These are phyloP conservation scores for Neodontobutis hainanensis DNA, from an alignment of 2,113 vertebrate species.

Conservation along the genomic window DNA sequence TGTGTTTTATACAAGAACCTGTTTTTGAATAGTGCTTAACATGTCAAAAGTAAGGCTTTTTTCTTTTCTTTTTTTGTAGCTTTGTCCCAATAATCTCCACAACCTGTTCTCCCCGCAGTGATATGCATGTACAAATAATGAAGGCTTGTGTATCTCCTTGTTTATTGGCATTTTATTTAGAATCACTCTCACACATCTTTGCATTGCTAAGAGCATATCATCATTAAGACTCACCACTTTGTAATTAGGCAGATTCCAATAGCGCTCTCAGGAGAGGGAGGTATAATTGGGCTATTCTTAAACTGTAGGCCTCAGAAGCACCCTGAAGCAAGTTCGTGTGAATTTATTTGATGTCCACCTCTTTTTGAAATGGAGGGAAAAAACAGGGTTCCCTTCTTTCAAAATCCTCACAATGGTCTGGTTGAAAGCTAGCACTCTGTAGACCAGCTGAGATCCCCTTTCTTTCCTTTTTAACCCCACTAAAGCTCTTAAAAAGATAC, in stretches of 20 bases:
- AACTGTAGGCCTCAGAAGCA: slow-evolving; percentile 67
- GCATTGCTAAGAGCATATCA: slow-evolving; percentile 50
- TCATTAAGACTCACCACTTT: slow-evolving; percentile 65
- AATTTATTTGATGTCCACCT: slow-evolving; percentile 79
- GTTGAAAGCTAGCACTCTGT: slow-evolving; percentile 73
- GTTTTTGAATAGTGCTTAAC: too few relatives aligned
- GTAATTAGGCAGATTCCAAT: slow-evolving; percentile 67
- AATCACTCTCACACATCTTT: slow-evolving; percentile 41
- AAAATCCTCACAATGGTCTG: slow-evolving; percentile 66
- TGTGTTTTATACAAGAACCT: too few relatives aligned
- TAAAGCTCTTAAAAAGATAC: slow-evolving; percentile 77
- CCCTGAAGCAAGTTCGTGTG: slow-evolving; percentile 75
- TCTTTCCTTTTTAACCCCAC: slow-evolving; percentile 67
- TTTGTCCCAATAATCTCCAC: too few relatives aligned
- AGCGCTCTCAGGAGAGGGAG: slow-evolving; percentile 60
- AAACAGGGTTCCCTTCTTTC: slow-evolving; percentile 71
- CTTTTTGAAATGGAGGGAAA: slow-evolving; percentile 70
- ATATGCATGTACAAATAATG: not conserved
- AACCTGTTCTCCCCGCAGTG: too few relatives aligned
- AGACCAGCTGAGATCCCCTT: slow-evolving; percentile 74
- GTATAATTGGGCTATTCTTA: slow-evolving; percentile 76
- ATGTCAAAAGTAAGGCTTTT: too few relatives aligned
- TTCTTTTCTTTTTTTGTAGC: too few relatives aligned
- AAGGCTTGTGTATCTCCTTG: slow-evolving; percentile 15
- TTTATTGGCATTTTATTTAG: slow-evolving; percentile 14